These are phyloP conservation scores for Aphelenchoides fujianensis DNA, from an alignment of 1,140 invertebrate genomes.

Conservation along the genomic window DNA sequence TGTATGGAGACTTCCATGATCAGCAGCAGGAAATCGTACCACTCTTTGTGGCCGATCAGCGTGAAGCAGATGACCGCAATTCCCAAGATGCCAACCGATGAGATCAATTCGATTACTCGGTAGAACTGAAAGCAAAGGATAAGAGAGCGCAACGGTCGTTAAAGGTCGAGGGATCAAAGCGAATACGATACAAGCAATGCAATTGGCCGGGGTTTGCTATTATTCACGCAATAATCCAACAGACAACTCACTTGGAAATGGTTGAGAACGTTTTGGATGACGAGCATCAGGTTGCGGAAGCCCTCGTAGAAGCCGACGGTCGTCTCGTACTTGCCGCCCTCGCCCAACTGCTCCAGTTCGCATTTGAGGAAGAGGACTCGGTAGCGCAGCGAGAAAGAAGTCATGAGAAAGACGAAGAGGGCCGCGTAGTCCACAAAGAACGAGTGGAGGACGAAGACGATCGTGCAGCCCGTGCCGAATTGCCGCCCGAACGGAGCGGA, in stretches of 20 bases:
- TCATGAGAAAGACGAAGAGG: not conserved
- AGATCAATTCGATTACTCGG: not conserved
- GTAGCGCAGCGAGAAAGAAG: not conserved
- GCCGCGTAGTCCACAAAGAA: not conserved
- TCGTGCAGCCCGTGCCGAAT: not conserved
- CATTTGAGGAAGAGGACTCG: not conserved
- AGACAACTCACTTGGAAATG: not conserved
- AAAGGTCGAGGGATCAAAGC: too few relatives aligned
- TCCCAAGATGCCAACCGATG: not conserved
- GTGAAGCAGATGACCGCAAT: not conserved
- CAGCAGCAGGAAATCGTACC: not conserved
- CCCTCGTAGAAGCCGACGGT: not conserved
- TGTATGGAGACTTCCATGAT: not conserved
- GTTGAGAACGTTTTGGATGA: not conserved
- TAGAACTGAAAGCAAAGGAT: slow-evolving; percentile 1
- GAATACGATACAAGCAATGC: too few relatives aligned
- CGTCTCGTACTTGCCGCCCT: not conserved
- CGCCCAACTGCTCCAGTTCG: not conserved
- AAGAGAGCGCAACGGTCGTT: too few relatives aligned
- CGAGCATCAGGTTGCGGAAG: not conserved
- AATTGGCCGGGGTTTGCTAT: too few relatives aligned
- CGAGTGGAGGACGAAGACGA: not conserved
- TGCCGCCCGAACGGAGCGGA: not conserved
- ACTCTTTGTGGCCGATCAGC: not conserved
- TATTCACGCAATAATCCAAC: not conserved